These are phyloP conservation scores for Menidia beryllina DNA, from an alignment of 2,113 vertebrate species.

Conservation along the genomic window DNA sequence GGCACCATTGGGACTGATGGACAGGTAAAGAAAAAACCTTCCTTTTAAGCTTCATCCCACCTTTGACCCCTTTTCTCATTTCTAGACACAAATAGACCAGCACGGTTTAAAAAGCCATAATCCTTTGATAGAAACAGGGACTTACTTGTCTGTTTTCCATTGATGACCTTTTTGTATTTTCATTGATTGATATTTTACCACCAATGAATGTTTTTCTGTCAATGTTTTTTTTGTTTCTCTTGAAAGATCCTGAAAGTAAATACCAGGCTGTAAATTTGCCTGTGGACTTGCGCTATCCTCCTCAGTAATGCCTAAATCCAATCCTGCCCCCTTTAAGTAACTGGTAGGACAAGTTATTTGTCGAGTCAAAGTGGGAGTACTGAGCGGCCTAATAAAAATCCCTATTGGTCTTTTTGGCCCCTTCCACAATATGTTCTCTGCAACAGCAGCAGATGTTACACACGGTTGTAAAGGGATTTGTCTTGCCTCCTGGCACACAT, in stretches of 20 bases:
- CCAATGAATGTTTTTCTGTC: too few relatives aligned
- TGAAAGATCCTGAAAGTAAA: constrained; percentile 45
- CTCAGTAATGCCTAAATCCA: constrained; percentile 57
- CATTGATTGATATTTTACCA: background rate
- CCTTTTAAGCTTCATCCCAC: constrained; percentile 42
- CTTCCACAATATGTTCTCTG: constrained; percentile 21
- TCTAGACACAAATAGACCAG: constrained; percentile 18
- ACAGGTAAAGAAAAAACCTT: constrained; percentile 81
- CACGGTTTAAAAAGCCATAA: constrained; percentile 10
- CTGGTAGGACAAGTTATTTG: constrained; percentile 19
- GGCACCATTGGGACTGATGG: constrained; percentile 89
- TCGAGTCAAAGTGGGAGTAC: constrained; percentile 36
- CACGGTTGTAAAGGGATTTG: constrained; percentile 3
- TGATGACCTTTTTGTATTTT: too few relatives aligned
- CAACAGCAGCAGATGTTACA: constrained; percentile 29
- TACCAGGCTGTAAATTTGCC: constrained; percentile 17
- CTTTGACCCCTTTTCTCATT: constrained; percentile 50
- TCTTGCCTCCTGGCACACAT: constrained; percentile 14
- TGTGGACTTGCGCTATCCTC: constrained; percentile 34
- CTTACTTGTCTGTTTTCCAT: too few relatives aligned
- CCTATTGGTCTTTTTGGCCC: background rate
- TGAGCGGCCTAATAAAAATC: constrained; percentile 31
- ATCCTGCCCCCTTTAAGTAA: constrained; percentile 21
- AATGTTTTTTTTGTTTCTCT: too few relatives aligned
- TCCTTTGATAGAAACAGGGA: constrained; percentile 34